Base-by-base conservation (phyloP, 35 echinoderm and acorn worm genomes). In the Apostichopus japonicus region DNA sequence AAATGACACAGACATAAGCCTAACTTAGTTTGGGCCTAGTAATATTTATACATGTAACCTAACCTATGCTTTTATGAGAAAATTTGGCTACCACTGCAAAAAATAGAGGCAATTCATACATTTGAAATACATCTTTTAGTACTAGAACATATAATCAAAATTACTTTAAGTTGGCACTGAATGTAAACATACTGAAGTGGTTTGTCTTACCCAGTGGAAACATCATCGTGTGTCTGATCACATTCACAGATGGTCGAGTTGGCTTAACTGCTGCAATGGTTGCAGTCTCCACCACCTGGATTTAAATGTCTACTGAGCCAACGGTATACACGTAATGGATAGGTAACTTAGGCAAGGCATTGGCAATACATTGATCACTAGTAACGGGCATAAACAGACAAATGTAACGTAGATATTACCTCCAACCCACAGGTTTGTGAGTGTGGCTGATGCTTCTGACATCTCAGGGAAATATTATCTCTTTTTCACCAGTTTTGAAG, bases 391-490 rank as follows among this genome's bases (percentile, higher is more conserved):
- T 58, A 84, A 84, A 84, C 81, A 84, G 16, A 80, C 24, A 51
- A 80, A 80, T 80, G 78, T 54, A 80, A 53, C 27, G 78, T 84
- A 15, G 14, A 84, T 79, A 91, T 67, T 91, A 91, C 90, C 90
- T 91, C 90, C 90, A 91, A 91, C 72, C 90, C 90, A 91, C 55
- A 91, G 90, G 90, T 91, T 91, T 91, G 90, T 91, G 53, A 91
- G 73, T 8, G 90, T 91, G 71, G 90, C 76, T 78, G 54, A 72
- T 79, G 90, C 90, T 91, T 91, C 90, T 91, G 90, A 78, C 90
- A 91, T 91, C 72, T 56, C 90, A 89, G 67, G 86, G 86, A 65
- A 56, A 82, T 82, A 56, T 11, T 82, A 17, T 82, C 33, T 54
- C 54, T 55, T 44, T 52, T 82, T 23, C 79, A 54, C 13, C 23